phyloP scores from a whole-genome alignment of 2,888 invertebrate species.

The Choristoneura rosaceana region DNA sequence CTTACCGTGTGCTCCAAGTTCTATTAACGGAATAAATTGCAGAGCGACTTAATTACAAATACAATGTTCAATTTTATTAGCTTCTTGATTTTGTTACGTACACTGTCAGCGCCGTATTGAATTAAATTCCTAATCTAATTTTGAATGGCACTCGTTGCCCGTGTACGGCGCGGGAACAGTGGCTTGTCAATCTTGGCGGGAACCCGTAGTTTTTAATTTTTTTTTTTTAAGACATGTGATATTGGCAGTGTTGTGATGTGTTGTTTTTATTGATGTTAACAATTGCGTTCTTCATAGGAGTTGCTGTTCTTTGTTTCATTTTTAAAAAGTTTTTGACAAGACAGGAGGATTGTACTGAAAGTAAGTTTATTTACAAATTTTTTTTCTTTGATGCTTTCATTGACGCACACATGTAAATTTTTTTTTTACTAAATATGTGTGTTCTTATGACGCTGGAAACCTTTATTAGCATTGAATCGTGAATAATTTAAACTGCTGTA shows the following conservation, averaged over 20 bases:
- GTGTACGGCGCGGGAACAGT: constrained; percentile 58
- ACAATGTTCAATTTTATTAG: constrained; percentile 38
- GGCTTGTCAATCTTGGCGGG: constrained; percentile 67
- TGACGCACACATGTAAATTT: background rate
- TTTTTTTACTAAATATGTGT: background rate
- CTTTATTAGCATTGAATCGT: constrained; percentile 40
- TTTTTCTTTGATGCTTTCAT: constrained; percentile 9
- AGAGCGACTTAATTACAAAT: constrained; percentile 37
- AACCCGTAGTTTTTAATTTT: constrained; percentile 57
- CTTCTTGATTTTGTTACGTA: constrained; percentile 39
- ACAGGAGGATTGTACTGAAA: constrained; percentile 46
- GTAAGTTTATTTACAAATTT: constrained; percentile 54
- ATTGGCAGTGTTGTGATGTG: constrained; percentile 73
- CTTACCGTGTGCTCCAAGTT: constrained; percentile 46
- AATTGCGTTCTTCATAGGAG: constrained; percentile 62
- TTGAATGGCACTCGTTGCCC: constrained; percentile 42
- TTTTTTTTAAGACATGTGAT: constrained; percentile 56
- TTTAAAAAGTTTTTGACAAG: constrained; percentile 54
- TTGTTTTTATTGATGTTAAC: constrained; percentile 65
- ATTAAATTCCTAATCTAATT: constrained; percentile 46
- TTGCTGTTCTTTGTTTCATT: constrained; percentile 62
- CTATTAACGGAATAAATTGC: constrained; percentile 46
- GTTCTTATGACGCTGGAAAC: constrained; percentile 33
- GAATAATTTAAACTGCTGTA: constrained; percentile 33
- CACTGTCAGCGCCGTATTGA: constrained; percentile 42